Evolutionary conservation across 2,797 vertebrate species (phyloP).

Genomic region (Australoheros facetus): DNA sequence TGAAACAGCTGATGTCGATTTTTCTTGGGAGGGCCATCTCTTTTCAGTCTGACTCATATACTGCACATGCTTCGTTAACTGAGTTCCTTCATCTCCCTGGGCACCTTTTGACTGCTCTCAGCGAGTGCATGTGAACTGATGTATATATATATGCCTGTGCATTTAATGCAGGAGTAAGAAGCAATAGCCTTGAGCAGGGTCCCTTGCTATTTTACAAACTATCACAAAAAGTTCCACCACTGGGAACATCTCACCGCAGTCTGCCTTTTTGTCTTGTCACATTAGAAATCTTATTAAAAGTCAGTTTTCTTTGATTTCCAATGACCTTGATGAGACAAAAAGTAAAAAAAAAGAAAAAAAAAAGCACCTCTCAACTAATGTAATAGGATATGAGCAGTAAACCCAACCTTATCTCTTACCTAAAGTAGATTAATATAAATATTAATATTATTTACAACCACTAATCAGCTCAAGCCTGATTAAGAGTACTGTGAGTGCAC

Average conservation of each 20-base stretch:
- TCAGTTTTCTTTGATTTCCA: not conserved
- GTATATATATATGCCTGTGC: not conserved
- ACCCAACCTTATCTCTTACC: not conserved
- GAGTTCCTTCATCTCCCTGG: slow-evolving; percentile 7
- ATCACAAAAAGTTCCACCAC: not conserved
- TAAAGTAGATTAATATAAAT: slow-evolving; percentile 19
- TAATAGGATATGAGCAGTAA: not conserved
- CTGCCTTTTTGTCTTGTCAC: not conserved
- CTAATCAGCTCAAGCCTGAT: not conserved
- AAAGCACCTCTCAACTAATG: not conserved
- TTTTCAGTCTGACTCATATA: slow-evolving; percentile 15
- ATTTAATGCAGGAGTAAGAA: slow-evolving; percentile 4
- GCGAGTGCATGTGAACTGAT: not conserved
- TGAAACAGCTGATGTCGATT: slow-evolving; percentile 8
- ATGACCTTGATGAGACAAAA: not conserved
- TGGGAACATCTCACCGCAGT: not conserved
- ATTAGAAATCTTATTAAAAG: not conserved
- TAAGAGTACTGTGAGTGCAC: not conserved
- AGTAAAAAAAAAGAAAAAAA: not conserved
- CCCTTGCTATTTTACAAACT: not conserved
- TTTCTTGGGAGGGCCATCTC: not conserved
- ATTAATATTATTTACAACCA: slow-evolving; percentile 20
- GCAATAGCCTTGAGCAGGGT: not conserved
- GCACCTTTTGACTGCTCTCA: slow-evolving; percentile 5
- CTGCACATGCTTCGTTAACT: not conserved